phyloP scores from a whole-genome alignment of 2,113 vertebrate species.

The Syrmaticus mikado region DNA sequence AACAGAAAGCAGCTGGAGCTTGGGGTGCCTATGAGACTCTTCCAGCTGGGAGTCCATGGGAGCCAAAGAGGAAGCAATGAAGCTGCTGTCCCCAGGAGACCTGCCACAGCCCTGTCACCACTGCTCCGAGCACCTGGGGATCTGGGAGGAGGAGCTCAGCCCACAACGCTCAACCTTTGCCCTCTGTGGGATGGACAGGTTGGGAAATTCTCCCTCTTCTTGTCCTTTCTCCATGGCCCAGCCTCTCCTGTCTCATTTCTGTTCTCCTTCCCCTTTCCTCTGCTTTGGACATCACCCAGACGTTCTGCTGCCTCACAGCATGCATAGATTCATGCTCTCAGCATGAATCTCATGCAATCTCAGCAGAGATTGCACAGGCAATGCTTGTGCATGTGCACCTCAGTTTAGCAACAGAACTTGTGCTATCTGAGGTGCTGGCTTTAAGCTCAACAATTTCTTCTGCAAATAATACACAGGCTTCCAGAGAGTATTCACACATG shows the following conservation, averaged over 20 bases:
- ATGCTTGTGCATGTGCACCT: neutral
- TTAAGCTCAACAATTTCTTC: neutral
- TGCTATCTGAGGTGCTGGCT: neutral
- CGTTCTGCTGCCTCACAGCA: neutral
- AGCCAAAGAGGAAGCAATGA: neutral
- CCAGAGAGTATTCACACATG: neutral
- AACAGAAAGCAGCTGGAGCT: constrained; percentile 4
- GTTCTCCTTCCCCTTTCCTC: neutral
- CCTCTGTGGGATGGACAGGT: rapidly evolving
- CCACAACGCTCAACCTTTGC: rapidly evolving
- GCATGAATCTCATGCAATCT: too few relatives aligned
- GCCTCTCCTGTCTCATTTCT: neutral
- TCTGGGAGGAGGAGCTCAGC: neutral
- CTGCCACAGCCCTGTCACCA: neutral
- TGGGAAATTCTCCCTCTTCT: neutral
- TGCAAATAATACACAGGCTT: neutral
- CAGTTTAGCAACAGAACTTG: neutral
- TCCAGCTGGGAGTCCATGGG: neutral
- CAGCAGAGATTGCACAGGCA: neutral
- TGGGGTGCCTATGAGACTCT: neutral
- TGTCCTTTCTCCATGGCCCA: neutral
- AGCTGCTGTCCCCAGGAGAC: neutral
- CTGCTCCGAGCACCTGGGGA: neutral
- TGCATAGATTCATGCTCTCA: neutral
- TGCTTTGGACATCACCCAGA: neutral